Conservation (phyloP, 1,140 invertebrate genomes). For the Chymomyza costata region DNA sequence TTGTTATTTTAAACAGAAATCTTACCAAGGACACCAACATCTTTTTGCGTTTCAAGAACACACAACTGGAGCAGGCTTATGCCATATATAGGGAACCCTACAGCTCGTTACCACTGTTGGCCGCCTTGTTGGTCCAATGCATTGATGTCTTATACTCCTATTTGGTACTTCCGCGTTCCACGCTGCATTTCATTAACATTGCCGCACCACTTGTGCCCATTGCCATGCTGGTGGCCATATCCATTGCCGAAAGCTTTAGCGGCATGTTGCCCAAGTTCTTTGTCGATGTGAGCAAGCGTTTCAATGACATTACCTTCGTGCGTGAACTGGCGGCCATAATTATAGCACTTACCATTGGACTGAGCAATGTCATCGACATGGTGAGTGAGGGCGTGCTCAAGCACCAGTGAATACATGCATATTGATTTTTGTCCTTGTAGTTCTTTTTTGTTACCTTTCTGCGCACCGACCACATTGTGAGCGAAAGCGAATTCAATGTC, state of each 20-base stretch:
- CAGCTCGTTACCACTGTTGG: constrained; percentile 80
- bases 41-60: constrained; percentile 81
- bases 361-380: constrained; percentile 79
- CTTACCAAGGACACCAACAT: constrained; percentile 81
- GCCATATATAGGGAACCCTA: constrained; percentile 81
- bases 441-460: constrained; percentile 67
- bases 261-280: constrained; percentile 75
- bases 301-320: constrained; percentile 77
- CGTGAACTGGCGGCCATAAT: constrained; percentile 78
- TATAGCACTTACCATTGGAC: constrained; percentile 77
- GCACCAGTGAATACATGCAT: not conserved
- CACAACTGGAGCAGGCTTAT: constrained; percentile 81
- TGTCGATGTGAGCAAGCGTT: constrained; percentile 76
- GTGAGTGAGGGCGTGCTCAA: constrained; percentile 73
- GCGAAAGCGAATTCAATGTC: constrained; percentile 66
- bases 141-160: constrained; percentile 78
- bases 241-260: constrained; percentile 77
- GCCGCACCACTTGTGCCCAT: constrained; percentile 76
- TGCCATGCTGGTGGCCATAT: constrained; percentile 76
- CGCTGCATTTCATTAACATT: constrained; percentile 74
- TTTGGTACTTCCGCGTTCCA: constrained; percentile 77
- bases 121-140: constrained; percentile 80
- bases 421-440: constrained; percentile 34
- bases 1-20: constrained; percentile 77
- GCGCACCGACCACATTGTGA: constrained; percentile 67